These are phyloP conservation scores for Corvus moneduloides DNA, from an alignment of 2,113 vertebrate species.

Conservation along the genomic window DNA sequence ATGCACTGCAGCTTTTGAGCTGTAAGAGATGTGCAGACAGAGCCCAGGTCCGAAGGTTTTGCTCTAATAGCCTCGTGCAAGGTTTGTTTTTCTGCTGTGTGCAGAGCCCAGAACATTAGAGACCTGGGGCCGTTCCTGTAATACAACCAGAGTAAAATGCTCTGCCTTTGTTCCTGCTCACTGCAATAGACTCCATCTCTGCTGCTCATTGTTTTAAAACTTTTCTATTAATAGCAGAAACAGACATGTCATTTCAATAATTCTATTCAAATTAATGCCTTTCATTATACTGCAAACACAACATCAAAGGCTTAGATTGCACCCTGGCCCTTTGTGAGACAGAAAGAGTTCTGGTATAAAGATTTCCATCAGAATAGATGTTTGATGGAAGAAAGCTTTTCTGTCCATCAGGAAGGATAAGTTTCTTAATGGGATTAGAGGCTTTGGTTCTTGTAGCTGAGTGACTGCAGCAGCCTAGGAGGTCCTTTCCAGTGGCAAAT, in stretches of 20 bases:
- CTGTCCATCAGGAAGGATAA: constrained; percentile 50
- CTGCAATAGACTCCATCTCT: constrained; percentile 31
- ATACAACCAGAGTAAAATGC: neutral
- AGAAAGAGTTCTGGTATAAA: constrained; percentile 35
- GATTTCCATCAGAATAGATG: constrained; percentile 58
- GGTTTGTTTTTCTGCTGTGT: neutral
- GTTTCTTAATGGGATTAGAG: constrained; percentile 55
- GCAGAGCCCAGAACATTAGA: neutral
- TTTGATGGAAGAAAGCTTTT: constrained; percentile 60
- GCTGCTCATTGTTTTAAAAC: constrained; percentile 53
- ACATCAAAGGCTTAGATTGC: constrained; percentile 59
- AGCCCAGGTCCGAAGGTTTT: neutral
- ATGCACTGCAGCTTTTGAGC: neutral
- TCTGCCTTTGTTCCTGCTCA: constrained; percentile 20
- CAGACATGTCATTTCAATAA: constrained; percentile 65
- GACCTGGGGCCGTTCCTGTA: neutral
- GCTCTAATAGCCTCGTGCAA: neutral
- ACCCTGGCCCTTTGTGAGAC: constrained; percentile 44
- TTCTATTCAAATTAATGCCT: constrained; percentile 68
- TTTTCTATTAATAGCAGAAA: constrained; percentile 62
- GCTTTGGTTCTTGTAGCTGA: constrained; percentile 18
- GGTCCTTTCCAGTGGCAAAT: constrained; percentile 2
- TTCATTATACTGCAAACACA: constrained; percentile 64
- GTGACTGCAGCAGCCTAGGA: constrained; percentile 19
- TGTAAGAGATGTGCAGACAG: neutral